Evolutionary conservation across 2,888 invertebrate genomes (phyloP), one percentile per base, ranked within the genome.

Genomic region (Meloe dianella): DNA sequence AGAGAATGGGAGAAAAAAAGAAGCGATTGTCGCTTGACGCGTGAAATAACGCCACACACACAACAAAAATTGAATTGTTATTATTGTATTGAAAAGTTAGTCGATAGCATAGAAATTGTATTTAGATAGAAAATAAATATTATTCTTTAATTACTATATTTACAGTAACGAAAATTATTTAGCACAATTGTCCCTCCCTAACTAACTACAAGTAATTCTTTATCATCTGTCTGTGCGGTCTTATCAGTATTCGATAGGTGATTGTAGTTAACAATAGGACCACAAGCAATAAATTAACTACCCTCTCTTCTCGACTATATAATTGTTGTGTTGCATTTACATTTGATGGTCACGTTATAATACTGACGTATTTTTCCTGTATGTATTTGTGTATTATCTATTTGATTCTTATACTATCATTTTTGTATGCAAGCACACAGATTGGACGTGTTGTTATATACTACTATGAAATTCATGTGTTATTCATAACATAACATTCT

Each of bases 201-300:
- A 32, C 8, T 32, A 32, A 1, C 9, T 32, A 32, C 4, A 32
- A 32, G 7, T 17, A n/a, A 3, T 47, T 47, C 17, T 47, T 20
- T 9, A 47, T 47, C 20, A 41, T 24, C 20, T 61, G 61, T 62
- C 57, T 79, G 82, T 82, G 83, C 72, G 83, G 83, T 82, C 83
- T 65, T 68, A 78, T 83, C 77, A 78, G 80, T 81, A 83, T 83
- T 76, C 83, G 73, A 70, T 72, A 71, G 75, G 75, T 74, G 77
- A 68, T 73, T 74, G 79, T 80, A 78, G 82, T 82, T 83, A 82
- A 82, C 83, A 82, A 83, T 83, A 77, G 78, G 79, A 78, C 78
- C 81, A 81, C 81, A 82, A 81, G 80, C 79, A 81, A 83, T 83
- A 83, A 83, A 83, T 83, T 82, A 82, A 77, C 80, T 79, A 81